Evolutionary conservation across 2,113 vertebrate genomes (phyloP).

Genomic region (Daubentonia madagascariensis): DNA sequence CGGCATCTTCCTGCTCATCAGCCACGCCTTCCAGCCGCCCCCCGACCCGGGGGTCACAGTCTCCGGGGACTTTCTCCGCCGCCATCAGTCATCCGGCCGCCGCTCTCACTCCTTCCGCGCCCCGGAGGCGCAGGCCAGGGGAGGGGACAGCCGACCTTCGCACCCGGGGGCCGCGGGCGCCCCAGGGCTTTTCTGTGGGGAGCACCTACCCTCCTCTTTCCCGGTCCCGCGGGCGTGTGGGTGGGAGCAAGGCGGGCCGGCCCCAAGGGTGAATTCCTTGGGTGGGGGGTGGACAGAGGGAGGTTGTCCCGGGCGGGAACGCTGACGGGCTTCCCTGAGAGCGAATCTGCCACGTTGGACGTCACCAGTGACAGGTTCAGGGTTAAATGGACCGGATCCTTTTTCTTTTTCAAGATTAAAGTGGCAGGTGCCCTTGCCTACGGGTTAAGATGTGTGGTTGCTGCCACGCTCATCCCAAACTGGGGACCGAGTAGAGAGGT

Average conservation of each 20-base stretch:
- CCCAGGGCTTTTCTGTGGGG: neutral
- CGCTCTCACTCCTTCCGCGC: neutral
- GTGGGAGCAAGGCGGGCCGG: neutral
- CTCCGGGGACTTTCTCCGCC: neutral
- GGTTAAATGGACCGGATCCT: neutral
- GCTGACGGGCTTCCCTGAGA: neutral
- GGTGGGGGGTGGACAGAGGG: neutral
- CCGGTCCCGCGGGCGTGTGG: neutral
- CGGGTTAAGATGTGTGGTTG: neutral
- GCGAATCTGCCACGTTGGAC: neutral
- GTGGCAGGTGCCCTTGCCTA: neutral
- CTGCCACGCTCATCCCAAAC: too few species aligned
- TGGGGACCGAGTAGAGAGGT: neutral
- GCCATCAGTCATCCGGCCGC: neutral
- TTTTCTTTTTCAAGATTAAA: neutral
- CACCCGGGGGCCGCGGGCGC: neutral
- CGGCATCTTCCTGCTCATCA: neutral
- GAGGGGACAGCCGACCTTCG: neutral
- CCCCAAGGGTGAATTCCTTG: neutral
- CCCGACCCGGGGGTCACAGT: neutral
- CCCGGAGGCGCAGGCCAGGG: neutral
- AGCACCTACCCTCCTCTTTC: too few species aligned
- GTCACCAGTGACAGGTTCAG: neutral
- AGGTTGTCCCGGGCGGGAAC: neutral
- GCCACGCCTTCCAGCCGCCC: neutral